phyloP scores from a whole-genome alignment of 2,888 invertebrate genomes.

The Ametastegia equiseti region DNA sequence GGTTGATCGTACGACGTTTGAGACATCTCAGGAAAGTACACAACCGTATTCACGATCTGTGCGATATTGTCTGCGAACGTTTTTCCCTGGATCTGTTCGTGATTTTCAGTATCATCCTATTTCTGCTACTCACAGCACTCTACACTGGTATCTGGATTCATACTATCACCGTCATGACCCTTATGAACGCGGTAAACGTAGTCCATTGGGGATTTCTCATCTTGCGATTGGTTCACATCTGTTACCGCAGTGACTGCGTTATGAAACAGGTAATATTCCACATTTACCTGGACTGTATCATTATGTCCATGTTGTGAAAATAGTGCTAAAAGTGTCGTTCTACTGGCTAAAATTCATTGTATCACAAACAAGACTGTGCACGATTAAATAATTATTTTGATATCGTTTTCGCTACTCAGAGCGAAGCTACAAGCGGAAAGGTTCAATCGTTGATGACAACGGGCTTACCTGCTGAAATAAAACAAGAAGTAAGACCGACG shows the following conservation, averaged over 20 bases:
- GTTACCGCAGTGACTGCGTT: slow-evolving; percentile 19
- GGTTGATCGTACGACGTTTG: background rate
- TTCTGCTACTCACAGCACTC: background rate
- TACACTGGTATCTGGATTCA: background rate
- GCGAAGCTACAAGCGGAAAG: slow-evolving; percentile 1
- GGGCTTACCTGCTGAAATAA: slow-evolving; percentile 15
- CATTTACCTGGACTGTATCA: background rate
- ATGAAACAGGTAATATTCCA: background rate
- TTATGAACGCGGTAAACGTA: background rate
- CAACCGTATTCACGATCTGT: slow-evolving; percentile 5
- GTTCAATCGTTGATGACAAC: slow-evolving; percentile 35
- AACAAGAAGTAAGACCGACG: slow-evolving; percentile 23
- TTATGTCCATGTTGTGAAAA: background rate
- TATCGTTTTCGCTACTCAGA: slow-evolving; percentile 1
- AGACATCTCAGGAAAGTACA: slow-evolving; percentile 3
- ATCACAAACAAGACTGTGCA: background rate
- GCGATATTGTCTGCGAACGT: slow-evolving; percentile 11
- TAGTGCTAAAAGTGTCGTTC: background rate
- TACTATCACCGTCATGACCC: background rate
- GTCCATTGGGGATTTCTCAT: background rate
- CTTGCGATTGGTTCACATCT: slow-evolving; percentile 12
- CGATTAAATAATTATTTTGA: background rate
- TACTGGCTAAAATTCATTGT: background rate
- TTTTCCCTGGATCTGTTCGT: slow-evolving; percentile 11
- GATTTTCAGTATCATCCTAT: background rate